A percentile compares a stretch with the other conserved stretches of the same genome.
These are phyloP conservation scores for Polyploca ridens DNA, from an alignment of 2,888 invertebrate species.

Conservation along the genomic window DNA sequence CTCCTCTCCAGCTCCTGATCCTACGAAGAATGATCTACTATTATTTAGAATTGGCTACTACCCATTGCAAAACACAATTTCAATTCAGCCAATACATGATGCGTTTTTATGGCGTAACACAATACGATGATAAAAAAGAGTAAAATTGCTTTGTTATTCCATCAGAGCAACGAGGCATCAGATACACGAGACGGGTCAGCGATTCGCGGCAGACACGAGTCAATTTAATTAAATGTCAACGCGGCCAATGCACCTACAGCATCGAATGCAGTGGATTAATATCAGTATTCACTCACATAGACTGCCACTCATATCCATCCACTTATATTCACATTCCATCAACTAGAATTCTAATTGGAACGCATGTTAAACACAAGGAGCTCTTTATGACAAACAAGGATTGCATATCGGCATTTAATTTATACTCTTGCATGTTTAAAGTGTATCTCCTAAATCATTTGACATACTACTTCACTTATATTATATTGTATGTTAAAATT, in stretches of 20 bases:
- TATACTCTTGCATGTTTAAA: not conserved
- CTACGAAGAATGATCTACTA: no score
- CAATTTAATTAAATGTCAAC: conserved; percentile 78
- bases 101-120: not conserved
- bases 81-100: not conserved
- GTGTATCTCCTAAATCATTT: not conserved
- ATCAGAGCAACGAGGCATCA: conserved; percentile 6
- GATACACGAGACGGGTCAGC: conserved; percentile 50
- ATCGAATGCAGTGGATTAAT: conserved; percentile 57
- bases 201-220: conserved; percentile 58
- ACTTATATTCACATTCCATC: conserved; percentile 37
- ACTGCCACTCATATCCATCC: conserved; percentile 44
- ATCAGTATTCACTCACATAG: conserved; percentile 52
- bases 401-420: conserved; percentile 22
- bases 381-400: conserved; percentile 17
- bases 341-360: conserved; percentile 22
- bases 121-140: not conserved
- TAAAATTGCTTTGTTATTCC: not conserved
- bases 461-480: conserved; percentile 17
- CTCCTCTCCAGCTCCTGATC: no score
- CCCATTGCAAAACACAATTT: not conserved
- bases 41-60: no score
- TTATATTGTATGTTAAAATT: not conserved
- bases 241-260: conserved; percentile 61
- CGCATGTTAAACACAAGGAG: conserved; percentile 17